phyloP scores from a whole-genome alignment of 2,113 vertebrate genomes.

The Sinocyclocheilus maitianheensis region DNA sequence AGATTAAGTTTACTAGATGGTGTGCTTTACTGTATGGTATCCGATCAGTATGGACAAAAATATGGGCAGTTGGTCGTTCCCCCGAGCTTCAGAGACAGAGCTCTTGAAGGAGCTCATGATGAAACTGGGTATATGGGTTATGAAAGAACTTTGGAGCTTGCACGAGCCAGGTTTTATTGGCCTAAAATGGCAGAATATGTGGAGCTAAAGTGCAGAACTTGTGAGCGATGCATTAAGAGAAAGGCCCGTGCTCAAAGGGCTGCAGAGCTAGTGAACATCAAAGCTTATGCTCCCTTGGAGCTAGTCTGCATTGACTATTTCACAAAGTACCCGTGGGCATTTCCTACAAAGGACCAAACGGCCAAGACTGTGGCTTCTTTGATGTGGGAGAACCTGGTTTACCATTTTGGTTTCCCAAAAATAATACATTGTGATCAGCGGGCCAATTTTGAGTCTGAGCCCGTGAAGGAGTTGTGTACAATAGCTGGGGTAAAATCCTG shows the following conservation, averaged over 20 bases:
- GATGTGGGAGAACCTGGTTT: conserved; percentile 48
- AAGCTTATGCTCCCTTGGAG: conserved; percentile 15
- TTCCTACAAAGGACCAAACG: conserved; percentile 46
- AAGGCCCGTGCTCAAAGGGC: conserved; percentile 37
- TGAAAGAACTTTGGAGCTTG: conserved; percentile 48
- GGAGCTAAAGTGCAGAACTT: conserved; percentile 41
- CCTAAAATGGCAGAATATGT: conserved; percentile 35
- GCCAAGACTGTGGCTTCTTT: conserved; percentile 29
- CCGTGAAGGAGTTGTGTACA: conserved; percentile 40
- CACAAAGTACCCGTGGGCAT: conserved; percentile 47
- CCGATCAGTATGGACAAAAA: not conserved
- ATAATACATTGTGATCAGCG: conserved; percentile 47
- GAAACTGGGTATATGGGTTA: conserved; percentile 46
- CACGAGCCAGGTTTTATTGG: conserved; percentile 47
- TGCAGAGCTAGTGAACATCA: conserved; percentile 44
- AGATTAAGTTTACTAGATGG: conserved; percentile 14
- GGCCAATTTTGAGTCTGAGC: conserved; percentile 43
- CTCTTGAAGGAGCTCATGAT: conserved; percentile 41
- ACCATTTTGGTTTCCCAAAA: conserved; percentile 50
- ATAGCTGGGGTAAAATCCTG: conserved; percentile 31
- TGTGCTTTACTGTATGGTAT: conserved; percentile 15
- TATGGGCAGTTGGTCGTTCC: conserved; percentile 41
- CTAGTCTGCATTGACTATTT: conserved; percentile 52
- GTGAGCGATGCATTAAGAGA: conserved; percentile 23
- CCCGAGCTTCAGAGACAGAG: not conserved